phyloP scores from a whole-genome alignment of 1,140 invertebrate species.

The Drosophila mauritiana region DNA sequence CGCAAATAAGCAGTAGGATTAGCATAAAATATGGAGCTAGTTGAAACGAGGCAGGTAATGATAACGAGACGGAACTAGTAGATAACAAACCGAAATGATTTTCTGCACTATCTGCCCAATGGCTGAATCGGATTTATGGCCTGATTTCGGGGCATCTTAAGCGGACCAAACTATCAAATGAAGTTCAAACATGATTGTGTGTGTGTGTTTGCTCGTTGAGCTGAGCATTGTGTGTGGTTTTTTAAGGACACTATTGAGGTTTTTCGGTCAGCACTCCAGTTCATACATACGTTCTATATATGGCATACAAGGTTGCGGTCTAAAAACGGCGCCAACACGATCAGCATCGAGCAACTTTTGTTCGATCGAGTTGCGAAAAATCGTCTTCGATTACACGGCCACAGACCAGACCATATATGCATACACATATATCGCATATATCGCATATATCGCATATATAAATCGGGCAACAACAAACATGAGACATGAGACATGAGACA shows the following conservation, averaged over 20 bases:
- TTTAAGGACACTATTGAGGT: conserved; percentile 4
- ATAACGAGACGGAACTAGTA: background rate
- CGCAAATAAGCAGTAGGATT: conserved; percentile 12
- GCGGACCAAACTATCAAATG: no score
- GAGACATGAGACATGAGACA: background rate
- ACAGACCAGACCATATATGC: conserved; percentile 27
- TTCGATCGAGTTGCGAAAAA: conserved; percentile 38
- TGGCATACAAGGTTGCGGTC: conserved; percentile 54
- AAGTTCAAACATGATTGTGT: no score
- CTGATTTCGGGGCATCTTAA: conserved; percentile 21
- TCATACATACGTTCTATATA: background rate
- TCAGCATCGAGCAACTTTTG: conserved; percentile 8
- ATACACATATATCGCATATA: background rate
- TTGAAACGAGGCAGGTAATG: background rate
- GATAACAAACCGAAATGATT: background rate
- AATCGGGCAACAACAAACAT: background rate
- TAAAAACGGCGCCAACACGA: conserved; percentile 8
- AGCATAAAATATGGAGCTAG: conserved; percentile 8
- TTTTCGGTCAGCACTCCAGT: conserved; percentile 9
- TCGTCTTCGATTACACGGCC: conserved; percentile 30
- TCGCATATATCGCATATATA: background rate
- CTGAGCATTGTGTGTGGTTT: background rate
- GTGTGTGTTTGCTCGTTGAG: background rate
- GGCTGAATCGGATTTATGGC: background rate
- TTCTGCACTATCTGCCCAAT: background rate